Evolutionary conservation across 2,113 vertebrate species (phyloP).

Genomic region (Meriones unguiculatus): DNA sequence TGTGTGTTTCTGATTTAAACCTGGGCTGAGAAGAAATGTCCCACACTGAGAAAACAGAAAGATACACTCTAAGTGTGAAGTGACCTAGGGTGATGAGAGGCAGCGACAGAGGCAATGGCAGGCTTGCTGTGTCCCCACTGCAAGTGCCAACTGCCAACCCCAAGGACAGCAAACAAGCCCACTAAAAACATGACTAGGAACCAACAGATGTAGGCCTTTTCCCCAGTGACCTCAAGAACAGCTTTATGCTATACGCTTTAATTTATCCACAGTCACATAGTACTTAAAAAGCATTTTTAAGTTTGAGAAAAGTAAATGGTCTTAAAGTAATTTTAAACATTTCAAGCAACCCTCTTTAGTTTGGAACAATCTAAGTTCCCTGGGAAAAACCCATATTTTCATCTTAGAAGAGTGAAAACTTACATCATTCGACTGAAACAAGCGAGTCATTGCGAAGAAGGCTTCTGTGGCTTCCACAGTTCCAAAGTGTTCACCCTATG

Average conservation of each 20-base stretch:
- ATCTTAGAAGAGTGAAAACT: constrained; percentile 75
- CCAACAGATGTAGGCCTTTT: not conserved
- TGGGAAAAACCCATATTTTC: not conserved
- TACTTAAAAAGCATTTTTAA: constrained; percentile 19
- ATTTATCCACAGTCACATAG: not conserved
- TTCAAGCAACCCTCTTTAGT: constrained; percentile 17
- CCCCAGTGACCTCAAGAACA: not conserved
- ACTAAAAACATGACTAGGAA: not conserved
- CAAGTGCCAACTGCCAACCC: not conserved
- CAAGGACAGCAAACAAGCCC: not conserved
- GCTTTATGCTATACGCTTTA: not conserved
- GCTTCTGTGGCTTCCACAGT: constrained; percentile 98
- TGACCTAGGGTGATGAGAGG: not conserved
- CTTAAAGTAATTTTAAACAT: constrained; percentile 60
- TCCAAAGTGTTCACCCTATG: constrained; percentile 97
- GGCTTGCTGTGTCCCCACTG: not conserved
- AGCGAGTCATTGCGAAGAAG: constrained; percentile 98
- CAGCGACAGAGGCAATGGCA: not conserved
- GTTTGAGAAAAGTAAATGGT: constrained; percentile 29
- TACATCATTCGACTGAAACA: constrained; percentile 99
- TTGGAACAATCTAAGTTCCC: constrained; percentile 13
- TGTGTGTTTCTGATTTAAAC: not conserved
- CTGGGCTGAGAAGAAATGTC: not conserved
- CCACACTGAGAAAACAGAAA: constrained; percentile 1
- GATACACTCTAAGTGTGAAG: not conserved